Percentiles rank a stretch among this genome's conserved stretches.
These are phyloP conservation scores for Cercopithecus neglectus DNA, from an alignment of 2,797 vertebrate species.

Conservation along the genomic window DNA sequence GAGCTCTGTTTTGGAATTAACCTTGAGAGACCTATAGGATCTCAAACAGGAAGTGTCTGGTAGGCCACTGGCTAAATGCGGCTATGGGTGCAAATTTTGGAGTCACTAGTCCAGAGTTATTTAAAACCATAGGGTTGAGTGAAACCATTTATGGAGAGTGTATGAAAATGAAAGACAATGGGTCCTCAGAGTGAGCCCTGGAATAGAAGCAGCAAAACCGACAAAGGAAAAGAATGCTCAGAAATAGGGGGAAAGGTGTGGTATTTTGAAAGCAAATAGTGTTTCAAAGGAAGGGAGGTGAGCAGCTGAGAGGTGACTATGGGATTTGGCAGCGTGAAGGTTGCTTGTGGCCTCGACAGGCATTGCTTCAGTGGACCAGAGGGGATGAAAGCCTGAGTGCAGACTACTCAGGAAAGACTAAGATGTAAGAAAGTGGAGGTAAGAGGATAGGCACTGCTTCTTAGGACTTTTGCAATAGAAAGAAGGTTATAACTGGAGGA, in stretches of 20 bases:
- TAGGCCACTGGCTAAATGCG: background rate
- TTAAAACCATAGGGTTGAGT: background rate
- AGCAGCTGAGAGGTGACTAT: background rate
- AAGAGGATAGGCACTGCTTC: background rate
- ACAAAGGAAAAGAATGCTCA: background rate
- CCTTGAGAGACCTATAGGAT: background rate
- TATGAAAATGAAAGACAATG: background rate
- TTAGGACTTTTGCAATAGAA: background rate
- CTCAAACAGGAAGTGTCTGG: background rate
- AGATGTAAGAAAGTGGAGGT: background rate
- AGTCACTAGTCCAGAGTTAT: background rate
- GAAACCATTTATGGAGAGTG: background rate
- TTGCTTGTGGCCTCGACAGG: background rate
- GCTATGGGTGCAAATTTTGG: background rate
- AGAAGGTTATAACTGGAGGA: background rate
- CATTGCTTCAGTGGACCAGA: background rate
- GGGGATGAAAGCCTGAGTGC: background rate
- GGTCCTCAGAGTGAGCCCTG: background rate
- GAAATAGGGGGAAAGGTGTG: background rate
- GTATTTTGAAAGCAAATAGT: background rate
- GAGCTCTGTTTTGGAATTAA: background rate
- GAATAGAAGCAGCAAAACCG: background rate
- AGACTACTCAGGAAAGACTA: background rate
- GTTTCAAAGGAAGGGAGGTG: background rate
- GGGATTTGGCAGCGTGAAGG: background rate